Evolutionary conservation across 2,797 vertebrate species (phyloP).

Genomic region (Harpagifer antarcticus): DNA sequence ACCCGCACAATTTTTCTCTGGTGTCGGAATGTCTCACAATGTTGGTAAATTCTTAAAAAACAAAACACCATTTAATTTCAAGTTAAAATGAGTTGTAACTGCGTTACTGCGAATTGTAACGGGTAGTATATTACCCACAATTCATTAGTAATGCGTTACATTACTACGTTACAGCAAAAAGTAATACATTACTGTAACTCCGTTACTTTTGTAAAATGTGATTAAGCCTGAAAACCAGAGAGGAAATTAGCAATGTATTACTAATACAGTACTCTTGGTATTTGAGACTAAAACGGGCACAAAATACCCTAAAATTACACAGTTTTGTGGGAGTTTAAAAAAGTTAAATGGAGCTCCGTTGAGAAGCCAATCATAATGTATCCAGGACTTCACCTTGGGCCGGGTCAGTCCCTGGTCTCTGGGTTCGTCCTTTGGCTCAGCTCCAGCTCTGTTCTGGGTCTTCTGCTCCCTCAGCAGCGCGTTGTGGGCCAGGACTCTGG

Average conservation of each 20-base stretch:
- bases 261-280: not conserved
- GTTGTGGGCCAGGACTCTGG: slow-evolving; percentile 91
- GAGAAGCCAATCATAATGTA: not conserved
- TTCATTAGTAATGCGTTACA: too few relatives aligned
- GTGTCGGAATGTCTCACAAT: too few relatives aligned
- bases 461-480: slow-evolving; percentile 81
- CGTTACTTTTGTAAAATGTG: not conserved
- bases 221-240: not conserved
- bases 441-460: slow-evolving; percentile 64
- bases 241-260: not conserved
- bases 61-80: too few relatives aligned
- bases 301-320: not conserved
- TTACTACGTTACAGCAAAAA: too few relatives aligned
- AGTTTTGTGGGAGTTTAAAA: not conserved
- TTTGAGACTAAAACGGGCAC: not conserved
- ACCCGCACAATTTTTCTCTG: too few relatives aligned
- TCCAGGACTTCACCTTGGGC: slow-evolving; percentile 89
- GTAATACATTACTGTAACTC: too few relatives aligned
- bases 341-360: not conserved
- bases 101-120: too few relatives aligned
- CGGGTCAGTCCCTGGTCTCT: slow-evolving; percentile 96
- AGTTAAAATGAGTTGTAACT: too few relatives aligned
- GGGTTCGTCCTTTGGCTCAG: slow-evolving; percentile 83
- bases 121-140: too few relatives aligned
- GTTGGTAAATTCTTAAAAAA: too few relatives aligned